Evolutionary conservation across 35 echinoderm and acorn worm genomes (phyloP).

Genomic region (Apostichopus parvimensis): DNA sequence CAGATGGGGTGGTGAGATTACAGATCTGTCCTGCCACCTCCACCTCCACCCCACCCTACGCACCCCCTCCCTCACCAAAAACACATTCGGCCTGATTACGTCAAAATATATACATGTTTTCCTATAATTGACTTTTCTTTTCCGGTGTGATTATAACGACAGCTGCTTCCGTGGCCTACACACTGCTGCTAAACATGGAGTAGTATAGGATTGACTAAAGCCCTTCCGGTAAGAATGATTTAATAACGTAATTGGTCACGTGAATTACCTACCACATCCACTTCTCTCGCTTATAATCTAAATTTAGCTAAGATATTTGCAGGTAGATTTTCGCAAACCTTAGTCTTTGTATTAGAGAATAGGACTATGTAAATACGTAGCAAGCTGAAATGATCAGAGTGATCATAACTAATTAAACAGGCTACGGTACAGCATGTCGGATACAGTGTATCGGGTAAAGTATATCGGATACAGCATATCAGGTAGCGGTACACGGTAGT

Average conservation of each 20-base stretch:
- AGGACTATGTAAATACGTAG: no score
- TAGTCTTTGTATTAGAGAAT: no score
- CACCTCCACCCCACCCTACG: neutral
- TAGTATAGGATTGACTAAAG: constrained; percentile 4
- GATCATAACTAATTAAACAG: no score
- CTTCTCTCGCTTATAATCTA: no score
- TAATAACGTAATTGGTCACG: neutral
- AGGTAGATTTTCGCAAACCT: no score
- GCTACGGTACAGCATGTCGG: no score
- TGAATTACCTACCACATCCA: neutral
- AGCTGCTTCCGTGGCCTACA: neutral
- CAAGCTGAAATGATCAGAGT: no score
- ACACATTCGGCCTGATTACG: neutral
- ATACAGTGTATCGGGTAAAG: no score
- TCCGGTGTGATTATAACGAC: neutral
- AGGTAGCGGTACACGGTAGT: no score
- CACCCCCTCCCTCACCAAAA: neutral
- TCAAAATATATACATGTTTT: neutral
- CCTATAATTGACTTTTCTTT: neutral
- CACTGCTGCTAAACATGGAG: constrained; percentile 8
- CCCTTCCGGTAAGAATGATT: neutral
- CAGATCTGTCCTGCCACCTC: neutral
- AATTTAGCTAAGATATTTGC: no score
- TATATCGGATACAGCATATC: no score
- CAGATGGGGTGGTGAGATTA: neutral